Percentiles rank a stretch among this genome's conserved stretches.
phyloP scores from a whole-genome alignment of 1,140 invertebrate species.

The Dinoponera quadriceps region DNA sequence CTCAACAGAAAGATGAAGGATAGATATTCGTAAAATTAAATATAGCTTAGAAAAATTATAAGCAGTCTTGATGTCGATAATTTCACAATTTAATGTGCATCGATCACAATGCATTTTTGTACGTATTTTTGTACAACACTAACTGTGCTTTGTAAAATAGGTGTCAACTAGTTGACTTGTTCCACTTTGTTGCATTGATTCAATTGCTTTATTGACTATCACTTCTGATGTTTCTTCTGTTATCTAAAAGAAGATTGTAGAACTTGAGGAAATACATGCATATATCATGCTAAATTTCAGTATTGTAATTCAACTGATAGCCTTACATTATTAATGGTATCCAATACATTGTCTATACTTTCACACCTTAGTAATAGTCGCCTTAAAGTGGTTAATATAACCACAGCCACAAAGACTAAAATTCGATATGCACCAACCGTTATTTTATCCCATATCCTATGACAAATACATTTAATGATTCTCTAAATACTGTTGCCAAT shows the following conservation, averaged over 20 bases:
- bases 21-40: slow-evolving; percentile 1
- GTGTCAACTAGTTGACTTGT: slow-evolving; percentile 75
- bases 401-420: slow-evolving; percentile 91
- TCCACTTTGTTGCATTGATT: slow-evolving; percentile 90
- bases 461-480: slow-evolving; percentile 72
- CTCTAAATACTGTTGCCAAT: slow-evolving; percentile 25
- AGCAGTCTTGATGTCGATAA: not conserved
- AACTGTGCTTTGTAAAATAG: slow-evolving; percentile 65
- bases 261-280: slow-evolving; percentile 5
- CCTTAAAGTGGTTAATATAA: slow-evolving; percentile 90
- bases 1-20: too few species aligned
- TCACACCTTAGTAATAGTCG: slow-evolving; percentile 88
- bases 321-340: slow-evolving; percentile 89
- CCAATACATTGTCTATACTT: slow-evolving; percentile 87
- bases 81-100: not conserved
- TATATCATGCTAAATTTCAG: not conserved
- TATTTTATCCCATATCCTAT: slow-evolving; percentile 95
- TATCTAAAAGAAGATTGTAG: slow-evolving; percentile 86
- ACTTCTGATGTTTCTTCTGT: slow-evolving; percentile 91
- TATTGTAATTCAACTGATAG: slow-evolving; percentile 27
- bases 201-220: slow-evolving; percentile 92
- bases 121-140: not conserved
- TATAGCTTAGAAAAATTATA: not conserved
- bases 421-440: slow-evolving; percentile 93
- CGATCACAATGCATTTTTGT: not conserved